Evolutionary conservation across 2,888 invertebrate genomes (phyloP), one percentile per base, ranked within the genome.

Genomic region (Osmoderma eremita): DNA sequence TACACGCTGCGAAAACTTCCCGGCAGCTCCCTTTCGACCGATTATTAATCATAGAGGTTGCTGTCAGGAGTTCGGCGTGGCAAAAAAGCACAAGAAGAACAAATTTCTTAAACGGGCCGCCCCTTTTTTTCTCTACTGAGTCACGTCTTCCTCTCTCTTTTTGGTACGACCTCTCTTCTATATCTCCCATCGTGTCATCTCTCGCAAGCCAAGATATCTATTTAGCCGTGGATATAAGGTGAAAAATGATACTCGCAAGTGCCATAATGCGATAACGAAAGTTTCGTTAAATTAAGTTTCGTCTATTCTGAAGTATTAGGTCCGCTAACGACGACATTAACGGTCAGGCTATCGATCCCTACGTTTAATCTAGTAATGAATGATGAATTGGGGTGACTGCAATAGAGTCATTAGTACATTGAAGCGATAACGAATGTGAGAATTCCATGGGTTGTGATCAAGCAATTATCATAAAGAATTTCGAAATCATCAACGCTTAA

Each of bases 251-350:
- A 58, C 42, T 58, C 58, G 42, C 45, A 58, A 58, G 58, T 58
- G 58, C 24, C 30, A 45, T 58, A 58, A 58, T 58, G 58, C 42
- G 58, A 58, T 58, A 58, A 58, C 42, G 58, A 24, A 45, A 42
- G 58, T 58, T 58, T 58, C 58, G 42, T 58, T 54, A 58, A 58
- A 58, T 58, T 58, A 58, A 45, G 58, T 58, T 58, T 58, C 5
- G 24, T 15, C 24, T 24, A 45, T 42, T 58, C 17, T 22, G 13
- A 58, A 58, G 58, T 42, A 53, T 50, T 53, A 53, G n/a, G 38
- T 30, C 30, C 48, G 20, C 17, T 48, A 20, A 48, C 18, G 48
- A 48, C 20, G 48, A 48, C 18, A 48, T 48, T 48, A 48, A 6
- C 30, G 30, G 30, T 30, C 30, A 30, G 30, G 30, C 10, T 30